Evolutionary conservation across 2,888 invertebrate genomes (phyloP).

Genomic region (Adela reaumurella): DNA sequence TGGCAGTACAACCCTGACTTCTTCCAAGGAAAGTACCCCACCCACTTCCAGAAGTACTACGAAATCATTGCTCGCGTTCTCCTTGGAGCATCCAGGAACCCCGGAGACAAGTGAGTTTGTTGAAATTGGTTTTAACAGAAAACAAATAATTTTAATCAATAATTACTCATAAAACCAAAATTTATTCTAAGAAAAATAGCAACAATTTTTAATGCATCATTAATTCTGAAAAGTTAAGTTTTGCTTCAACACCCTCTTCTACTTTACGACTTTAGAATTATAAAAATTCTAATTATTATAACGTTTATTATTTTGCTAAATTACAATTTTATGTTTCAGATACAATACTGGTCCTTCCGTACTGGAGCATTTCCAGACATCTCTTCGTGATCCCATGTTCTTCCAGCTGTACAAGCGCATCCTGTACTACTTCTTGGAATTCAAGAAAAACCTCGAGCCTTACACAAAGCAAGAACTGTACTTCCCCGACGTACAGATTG

Average conservation of each 20-base stretch:
- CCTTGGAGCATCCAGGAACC: constrained; percentile 26
- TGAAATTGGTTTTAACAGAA: too few species aligned
- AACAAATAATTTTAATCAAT: too few species aligned
- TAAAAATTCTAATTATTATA: background rate
- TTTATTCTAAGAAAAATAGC: too few species aligned
- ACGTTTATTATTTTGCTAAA: background rate
- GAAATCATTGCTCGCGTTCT: constrained; percentile 53
- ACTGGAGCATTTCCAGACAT: constrained; percentile 61
- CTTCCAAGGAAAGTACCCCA: constrained; percentile 25
- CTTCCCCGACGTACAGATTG: constrained; percentile 60
- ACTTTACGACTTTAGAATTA: too few species aligned
- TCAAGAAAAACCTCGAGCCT: constrained; percentile 54
- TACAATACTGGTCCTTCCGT: constrained; percentile 51
- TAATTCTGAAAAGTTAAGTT: too few species aligned
- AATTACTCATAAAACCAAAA: too few species aligned
- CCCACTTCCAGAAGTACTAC: constrained; percentile 49
- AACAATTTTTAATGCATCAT: too few species aligned
- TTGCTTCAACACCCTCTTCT: too few species aligned
- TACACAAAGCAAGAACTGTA: constrained; percentile 56
- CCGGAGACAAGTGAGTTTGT: constrained; percentile 22
- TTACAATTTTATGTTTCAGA: constrained; percentile 20
- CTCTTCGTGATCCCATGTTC: constrained; percentile 68
- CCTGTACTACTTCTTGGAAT: constrained; percentile 53
- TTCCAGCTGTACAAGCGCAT: constrained; percentile 64
- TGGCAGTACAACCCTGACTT: constrained; percentile 56